phyloP scores from a whole-genome alignment of 2,797 vertebrate species.

The Varecia variegata region DNA sequence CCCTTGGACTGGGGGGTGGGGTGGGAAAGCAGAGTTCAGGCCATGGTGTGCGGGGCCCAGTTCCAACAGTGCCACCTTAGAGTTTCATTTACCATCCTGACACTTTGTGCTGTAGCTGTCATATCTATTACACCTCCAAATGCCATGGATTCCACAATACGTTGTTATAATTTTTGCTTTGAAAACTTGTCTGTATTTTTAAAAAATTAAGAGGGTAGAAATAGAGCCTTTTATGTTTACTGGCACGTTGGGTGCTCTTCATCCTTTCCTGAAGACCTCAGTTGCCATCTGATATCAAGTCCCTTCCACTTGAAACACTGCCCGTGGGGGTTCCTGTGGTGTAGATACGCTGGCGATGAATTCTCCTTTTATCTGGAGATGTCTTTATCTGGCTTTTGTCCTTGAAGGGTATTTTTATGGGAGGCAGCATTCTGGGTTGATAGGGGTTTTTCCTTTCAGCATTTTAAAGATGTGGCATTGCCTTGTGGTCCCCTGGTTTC shows the following conservation, averaged over 20 bases:
- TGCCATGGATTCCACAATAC: not conserved
- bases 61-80: not conserved
- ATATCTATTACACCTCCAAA: not conserved
- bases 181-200: not conserved
- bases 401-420: too few species aligned
- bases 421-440: not conserved
- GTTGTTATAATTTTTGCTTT: not conserved
- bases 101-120: not conserved
- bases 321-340: not conserved
- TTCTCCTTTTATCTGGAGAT: not conserved
- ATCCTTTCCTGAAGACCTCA: not conserved
- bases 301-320: not conserved
- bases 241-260: not conserved
- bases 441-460: not conserved
- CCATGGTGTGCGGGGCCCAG: too few species aligned
- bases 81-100: not conserved
- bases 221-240: not conserved
- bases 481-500: not conserved
- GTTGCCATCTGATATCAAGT: not conserved
- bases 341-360: rapidly evolving
- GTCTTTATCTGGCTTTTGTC: not conserved
- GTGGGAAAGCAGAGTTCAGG: too few species aligned
- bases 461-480: not conserved
- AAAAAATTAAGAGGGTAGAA: not conserved
- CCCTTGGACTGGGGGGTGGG: too few species aligned